Base-by-base conservation (phyloP, 2,888 invertebrate species). In the Drosophila siamana region DNA sequence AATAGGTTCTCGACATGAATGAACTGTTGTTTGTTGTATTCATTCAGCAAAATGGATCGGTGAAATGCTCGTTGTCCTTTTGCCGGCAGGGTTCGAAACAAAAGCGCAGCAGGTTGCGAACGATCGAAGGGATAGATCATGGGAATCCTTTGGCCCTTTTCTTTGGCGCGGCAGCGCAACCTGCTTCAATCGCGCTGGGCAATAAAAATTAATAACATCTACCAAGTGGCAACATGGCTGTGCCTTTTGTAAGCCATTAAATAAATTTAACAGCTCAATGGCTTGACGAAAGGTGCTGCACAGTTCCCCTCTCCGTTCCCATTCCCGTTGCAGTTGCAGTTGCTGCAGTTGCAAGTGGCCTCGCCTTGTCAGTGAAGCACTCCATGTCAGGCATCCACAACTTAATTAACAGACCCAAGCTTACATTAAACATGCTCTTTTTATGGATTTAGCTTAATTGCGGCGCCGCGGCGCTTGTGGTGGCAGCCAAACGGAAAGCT, bases 231-330 rank as follows among this genome's bases (percentile, higher is more conserved):
- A 78, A 78, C 81, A 86, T 72, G 67, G 59, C 65, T 36, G 68
- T 60, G 69, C 69, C 71, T 64, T 69, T 81, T 74, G 85, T 66
- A 55, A 47, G 57, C 38, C 81, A 86, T 88, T 86, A 77, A 86
- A 88, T 88, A 88, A 86, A 88, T 86, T 86, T 78, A 86, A 86
- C 88, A 88, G 74, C 86, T 86, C 71, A 88, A 86, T 88, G 88
- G 86, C 78, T 88, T 86, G 85, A 77, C 88, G 85, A 86, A 86
- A 86, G 85, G 80, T 79, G 73, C 69, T 43, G 46, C 36, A 26
- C 46, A 46, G 52, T 55, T 15, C n/a, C n/a, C n/a, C n/a, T n/a
- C n/a, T n/a, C n/a, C n/a, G n/a, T n/a, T n/a, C n/a, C n/a, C n/a
- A n/a, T n/a, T n/a, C 2, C 30, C 9, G 13, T 52, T 52, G 52